Evolutionary conservation across 2,888 invertebrate genomes (phyloP).

Genomic region (Dascillus cervinus): DNA sequence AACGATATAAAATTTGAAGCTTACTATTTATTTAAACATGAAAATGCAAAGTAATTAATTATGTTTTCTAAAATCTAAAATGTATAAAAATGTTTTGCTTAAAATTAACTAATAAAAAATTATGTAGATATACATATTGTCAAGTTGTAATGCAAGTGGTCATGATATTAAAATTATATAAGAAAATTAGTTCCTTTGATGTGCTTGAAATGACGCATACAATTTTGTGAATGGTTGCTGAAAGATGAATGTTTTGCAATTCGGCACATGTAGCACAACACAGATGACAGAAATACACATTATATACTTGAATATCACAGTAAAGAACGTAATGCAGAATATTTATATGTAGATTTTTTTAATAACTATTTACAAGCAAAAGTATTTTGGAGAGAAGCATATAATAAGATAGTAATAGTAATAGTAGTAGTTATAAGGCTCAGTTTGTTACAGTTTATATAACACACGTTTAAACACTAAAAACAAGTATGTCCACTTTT

Average conservation of each 20-base stretch:
- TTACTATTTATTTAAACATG: background rate
- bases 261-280: conserved; percentile 37
- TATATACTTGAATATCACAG: conserved; percentile 42
- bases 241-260: conserved; percentile 25
- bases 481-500: no score
- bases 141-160: conserved; percentile 21
- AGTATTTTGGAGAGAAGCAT: no score
- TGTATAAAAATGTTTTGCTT: conserved; percentile 21
- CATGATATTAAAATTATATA: conserved; percentile 14
- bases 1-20: background rate
- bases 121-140: conserved; percentile 23
- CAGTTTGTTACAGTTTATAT: no score
- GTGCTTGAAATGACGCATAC: conserved; percentile 14
- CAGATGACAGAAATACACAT: conserved; percentile 38
- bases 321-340: conserved; percentile 35
- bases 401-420: conserved; percentile 21
- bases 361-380: no score
- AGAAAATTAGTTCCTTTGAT: no score
- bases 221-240: conserved; percentile 18
- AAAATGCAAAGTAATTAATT: background rate
- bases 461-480: no score
- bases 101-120: conserved; percentile 16
- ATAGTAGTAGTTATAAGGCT: conserved; percentile 27
- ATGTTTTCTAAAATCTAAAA: conserved; percentile 9
- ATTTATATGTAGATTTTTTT: conserved; percentile 15